phyloP scores from a whole-genome alignment of 2,113 vertebrate species.

The Marcusenius ussheri region DNA sequence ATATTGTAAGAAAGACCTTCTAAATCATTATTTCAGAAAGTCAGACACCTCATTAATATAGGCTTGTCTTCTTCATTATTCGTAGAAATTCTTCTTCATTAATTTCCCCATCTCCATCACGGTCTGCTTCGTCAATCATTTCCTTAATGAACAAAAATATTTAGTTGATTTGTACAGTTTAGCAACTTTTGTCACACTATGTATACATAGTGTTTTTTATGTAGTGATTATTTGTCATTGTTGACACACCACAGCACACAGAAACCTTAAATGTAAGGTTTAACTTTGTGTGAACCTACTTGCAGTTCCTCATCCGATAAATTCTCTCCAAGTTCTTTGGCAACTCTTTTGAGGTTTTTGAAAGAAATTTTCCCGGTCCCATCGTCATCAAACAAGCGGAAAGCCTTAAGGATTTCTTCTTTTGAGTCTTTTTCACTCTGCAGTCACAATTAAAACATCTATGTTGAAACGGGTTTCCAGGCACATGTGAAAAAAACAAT shows the following conservation, averaged over 20 bases:
- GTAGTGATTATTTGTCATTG: too few species aligned
- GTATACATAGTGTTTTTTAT: not conserved
- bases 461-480: not conserved
- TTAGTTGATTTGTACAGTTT: not conserved
- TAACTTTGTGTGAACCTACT: constrained; percentile 50
- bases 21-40: not conserved
- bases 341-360: constrained; percentile 85
- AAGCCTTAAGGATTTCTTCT: constrained; percentile 91
- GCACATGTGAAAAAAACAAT: not conserved
- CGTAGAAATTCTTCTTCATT: constrained; percentile 86
- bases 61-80: constrained; percentile 90
- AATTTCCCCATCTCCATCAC: constrained; percentile 86
- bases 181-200: not conserved
- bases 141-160: constrained; percentile 62
- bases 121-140: constrained; percentile 94
- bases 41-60: constrained; percentile 61
- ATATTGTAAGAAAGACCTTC: not conserved
- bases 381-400: constrained; percentile 87
- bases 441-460: constrained; percentile 12
- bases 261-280: not conserved
- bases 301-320: constrained; percentile 85
- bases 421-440: constrained; percentile 86
- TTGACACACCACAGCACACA: too few species aligned
- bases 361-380: constrained; percentile 86
- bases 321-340: constrained; percentile 87